Conservation (phyloP, 2,888 invertebrate genomes). For the Oegoconia quadripuncta region DNA sequence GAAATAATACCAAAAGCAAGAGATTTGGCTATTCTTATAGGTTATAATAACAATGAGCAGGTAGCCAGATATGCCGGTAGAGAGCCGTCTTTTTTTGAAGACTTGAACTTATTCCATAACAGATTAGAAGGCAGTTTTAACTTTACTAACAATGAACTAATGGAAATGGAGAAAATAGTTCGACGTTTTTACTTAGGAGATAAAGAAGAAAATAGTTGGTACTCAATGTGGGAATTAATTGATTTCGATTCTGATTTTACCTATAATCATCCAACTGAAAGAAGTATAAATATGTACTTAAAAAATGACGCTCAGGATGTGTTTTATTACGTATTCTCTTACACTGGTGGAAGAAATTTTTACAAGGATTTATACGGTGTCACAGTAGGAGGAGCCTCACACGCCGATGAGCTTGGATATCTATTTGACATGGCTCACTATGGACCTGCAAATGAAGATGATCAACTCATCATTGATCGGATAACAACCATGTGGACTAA, state of each 20-base stretch:
- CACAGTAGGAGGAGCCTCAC: conserved; percentile 31
- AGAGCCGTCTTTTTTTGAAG: conserved; percentile 25
- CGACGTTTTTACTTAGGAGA: conserved; percentile 48
- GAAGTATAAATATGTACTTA: conserved; percentile 36
- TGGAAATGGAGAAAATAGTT: conserved; percentile 26
- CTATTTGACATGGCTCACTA: conserved; percentile 33
- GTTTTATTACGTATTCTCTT: conserved; percentile 50
- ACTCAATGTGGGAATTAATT: conserved; percentile 26
- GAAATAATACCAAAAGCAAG: conserved; percentile 34
- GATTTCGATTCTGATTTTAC: conserved; percentile 45
- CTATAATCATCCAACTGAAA: conserved; percentile 39
- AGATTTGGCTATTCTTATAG: conserved; percentile 39
- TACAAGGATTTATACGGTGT: conserved; percentile 24
- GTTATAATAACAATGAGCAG: conserved; percentile 43
- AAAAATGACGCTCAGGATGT: conserved; percentile 30
- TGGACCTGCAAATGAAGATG: conserved; percentile 24
- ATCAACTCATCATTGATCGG: conserved; percentile 41
- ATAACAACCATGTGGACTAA: conserved; percentile 62
- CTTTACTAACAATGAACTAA: conserved; percentile 17
- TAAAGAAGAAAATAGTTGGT: conserved; percentile 25
- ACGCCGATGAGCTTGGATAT: conserved; percentile 50
- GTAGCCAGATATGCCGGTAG: conserved; percentile 18
- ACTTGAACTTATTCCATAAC: conserved; percentile 24
- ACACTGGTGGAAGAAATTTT: conserved; percentile 37
- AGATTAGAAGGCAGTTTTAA: conserved; percentile 15